Percentiles rank a stretch among this genome's conserved stretches.
Conservation (phyloP, 1,140 invertebrate species). For the Daktulosphaira vitifoliae region DNA sequence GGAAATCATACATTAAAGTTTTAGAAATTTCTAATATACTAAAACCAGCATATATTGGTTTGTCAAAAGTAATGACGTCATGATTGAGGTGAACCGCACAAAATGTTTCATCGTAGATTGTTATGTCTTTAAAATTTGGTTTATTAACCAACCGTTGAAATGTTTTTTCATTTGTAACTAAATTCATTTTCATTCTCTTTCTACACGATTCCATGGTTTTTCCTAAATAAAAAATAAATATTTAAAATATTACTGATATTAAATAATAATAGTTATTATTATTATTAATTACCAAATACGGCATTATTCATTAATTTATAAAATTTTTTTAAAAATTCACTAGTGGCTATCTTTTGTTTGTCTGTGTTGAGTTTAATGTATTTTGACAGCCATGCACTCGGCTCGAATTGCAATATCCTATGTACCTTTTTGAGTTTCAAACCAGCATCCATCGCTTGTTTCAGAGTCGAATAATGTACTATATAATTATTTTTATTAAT, state of each 20-base stretch:
- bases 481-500: conserved; percentile 39
- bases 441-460: conserved; percentile 31
- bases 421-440: conserved; percentile 41
- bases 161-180: conserved; percentile 34
- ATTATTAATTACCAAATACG: conserved; percentile 38
- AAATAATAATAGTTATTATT: too few relatives aligned
- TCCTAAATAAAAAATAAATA: not conserved
- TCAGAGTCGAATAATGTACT: conserved; percentile 39
- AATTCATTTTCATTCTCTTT: conserved; percentile 40
- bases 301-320: too few relatives aligned
- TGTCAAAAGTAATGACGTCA: too few relatives aligned
- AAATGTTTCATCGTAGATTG: conserved; percentile 35
- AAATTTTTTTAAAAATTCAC: conserved; percentile 42
- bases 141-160: too few relatives aligned
- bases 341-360: conserved; percentile 38
- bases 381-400: conserved; percentile 40
- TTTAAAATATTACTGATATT: too few relatives aligned
- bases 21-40: conserved; percentile 35
- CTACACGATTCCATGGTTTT: conserved; percentile 6
- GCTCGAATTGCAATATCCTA: conserved; percentile 41
- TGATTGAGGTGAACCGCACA: conserved; percentile 29
- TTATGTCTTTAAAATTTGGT: conserved; percentile 33
- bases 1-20: too few relatives aligned
- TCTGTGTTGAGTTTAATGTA: conserved; percentile 40
- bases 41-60: too few relatives aligned